A percentile compares a stretch with the other conserved stretches of the same genome.
phyloP scores from a whole-genome alignment of 2,888 invertebrate genomes.

The Lochmaea crataegi region DNA sequence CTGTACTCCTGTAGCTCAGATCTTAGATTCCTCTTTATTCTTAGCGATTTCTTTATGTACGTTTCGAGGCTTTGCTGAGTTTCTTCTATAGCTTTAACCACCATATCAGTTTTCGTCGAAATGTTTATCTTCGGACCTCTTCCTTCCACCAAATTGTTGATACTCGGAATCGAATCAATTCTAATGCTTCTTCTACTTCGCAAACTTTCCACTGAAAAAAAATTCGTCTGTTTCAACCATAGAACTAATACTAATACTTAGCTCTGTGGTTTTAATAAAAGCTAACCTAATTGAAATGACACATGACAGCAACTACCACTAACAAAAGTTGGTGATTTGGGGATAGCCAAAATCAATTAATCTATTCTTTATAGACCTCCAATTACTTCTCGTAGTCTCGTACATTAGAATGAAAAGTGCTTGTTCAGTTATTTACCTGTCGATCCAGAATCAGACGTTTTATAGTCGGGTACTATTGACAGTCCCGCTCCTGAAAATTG shows the following conservation, averaged over 20 bases:
- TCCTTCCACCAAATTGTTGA: slow-evolving; percentile 30
- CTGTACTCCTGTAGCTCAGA: slow-evolving; percentile 66
- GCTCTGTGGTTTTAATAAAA: too few relatives aligned
- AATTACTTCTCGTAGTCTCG: too few relatives aligned
- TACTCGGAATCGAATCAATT: slow-evolving; percentile 23
- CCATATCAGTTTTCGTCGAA: slow-evolving; percentile 53
- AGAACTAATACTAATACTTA: too few relatives aligned
- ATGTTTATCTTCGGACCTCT: slow-evolving; percentile 50
- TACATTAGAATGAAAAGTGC: background rate
- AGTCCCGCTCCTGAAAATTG: background rate
- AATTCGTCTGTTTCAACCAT: too few relatives aligned
- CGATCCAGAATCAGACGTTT: background rate
- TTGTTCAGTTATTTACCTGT: background rate
- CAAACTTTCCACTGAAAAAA: background rate
- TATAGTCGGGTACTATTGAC: background rate
- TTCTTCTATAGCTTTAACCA: slow-evolving; percentile 52
- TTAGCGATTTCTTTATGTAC: slow-evolving; percentile 48
- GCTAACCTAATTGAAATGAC: too few relatives aligned
- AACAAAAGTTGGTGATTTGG: too few relatives aligned
- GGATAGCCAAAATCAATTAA: too few relatives aligned
- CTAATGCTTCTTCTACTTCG: slow-evolving; percentile 12
- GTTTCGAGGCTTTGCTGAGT: slow-evolving; percentile 43
- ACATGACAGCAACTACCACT: too few relatives aligned
- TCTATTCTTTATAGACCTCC: too few relatives aligned
- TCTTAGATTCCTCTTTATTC: slow-evolving; percentile 46